phyloP scores from a whole-genome alignment of 2,113 vertebrate species.

The Edolisoma coerulescens region DNA sequence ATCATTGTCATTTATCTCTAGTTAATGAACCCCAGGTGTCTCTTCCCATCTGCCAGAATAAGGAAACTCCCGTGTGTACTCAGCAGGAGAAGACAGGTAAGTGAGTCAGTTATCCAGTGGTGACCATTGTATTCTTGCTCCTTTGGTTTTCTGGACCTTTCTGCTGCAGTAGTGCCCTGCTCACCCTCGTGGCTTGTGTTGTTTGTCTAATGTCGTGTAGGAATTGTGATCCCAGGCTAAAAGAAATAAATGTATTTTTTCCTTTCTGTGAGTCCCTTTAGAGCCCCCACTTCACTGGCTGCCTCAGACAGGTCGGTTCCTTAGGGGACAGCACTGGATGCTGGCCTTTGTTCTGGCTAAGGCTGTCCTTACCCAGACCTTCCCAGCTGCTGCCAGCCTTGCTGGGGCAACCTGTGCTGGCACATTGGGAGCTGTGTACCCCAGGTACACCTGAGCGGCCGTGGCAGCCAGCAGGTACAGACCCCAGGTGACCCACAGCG shows the following conservation, averaged over 20 bases:
- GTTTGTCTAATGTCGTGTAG: not conserved
- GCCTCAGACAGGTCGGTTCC: not conserved
- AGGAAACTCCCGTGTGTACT: not conserved
- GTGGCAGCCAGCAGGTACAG: not conserved
- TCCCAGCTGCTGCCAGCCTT: not conserved
- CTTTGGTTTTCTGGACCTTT: not conserved
- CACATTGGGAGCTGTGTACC: not conserved
- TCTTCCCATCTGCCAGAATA: not conserved
- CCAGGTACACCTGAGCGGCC: not conserved
- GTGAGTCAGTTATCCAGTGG: accelerated
- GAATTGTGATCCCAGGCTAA: not conserved
- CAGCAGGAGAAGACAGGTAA: not conserved
- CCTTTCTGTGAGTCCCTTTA: not conserved
- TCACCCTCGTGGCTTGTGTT: not conserved
- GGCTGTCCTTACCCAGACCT: not conserved
- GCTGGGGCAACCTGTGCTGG: accelerated
- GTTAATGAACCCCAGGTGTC: not conserved
- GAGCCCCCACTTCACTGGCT: not conserved
- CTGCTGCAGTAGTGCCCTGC: not conserved
- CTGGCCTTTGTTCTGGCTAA: not conserved
- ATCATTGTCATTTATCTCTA: not conserved
- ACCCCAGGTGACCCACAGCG: not conserved
- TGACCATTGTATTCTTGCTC: not conserved
- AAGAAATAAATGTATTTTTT: not conserved
- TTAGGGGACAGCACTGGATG: not conserved